phyloP scores from a whole-genome alignment of 2,888 invertebrate species.

The Unio delphinus region DNA sequence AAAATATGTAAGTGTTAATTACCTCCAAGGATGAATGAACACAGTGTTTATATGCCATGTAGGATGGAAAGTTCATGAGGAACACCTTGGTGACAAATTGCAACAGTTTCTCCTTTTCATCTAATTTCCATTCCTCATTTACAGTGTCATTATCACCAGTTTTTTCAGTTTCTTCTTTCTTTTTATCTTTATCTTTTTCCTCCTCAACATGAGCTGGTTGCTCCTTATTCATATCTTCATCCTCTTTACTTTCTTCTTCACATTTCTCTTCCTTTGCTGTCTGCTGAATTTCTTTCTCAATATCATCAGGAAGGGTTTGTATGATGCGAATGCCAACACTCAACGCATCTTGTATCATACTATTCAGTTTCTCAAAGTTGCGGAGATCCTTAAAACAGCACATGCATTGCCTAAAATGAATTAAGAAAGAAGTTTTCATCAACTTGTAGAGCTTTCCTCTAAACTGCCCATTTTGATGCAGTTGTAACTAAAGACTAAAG shows the following conservation, averaged over 20 bases:
- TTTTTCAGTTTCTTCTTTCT: slow-evolving; percentile 25
- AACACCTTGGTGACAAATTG: slow-evolving; percentile 90
- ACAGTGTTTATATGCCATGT: slow-evolving; percentile 85
- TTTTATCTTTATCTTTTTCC: slow-evolving; percentile 11
- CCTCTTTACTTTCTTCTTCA: slow-evolving; percentile 22
- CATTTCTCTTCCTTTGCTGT: slow-evolving; percentile 27
- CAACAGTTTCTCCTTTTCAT: slow-evolving; percentile 90
- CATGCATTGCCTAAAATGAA: slow-evolving; percentile 88
- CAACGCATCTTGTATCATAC: slow-evolving; percentile 89
- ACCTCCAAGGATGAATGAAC: slow-evolving; percentile 83
- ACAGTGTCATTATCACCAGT: slow-evolving; percentile 16
- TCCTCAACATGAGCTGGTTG: slow-evolving; percentile 32
- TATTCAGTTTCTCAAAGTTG: slow-evolving; percentile 92
- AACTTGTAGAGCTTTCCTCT: no score
- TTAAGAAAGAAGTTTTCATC: slow-evolving; percentile 13
- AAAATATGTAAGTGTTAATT: slow-evolving; percentile 11
- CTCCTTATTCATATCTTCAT: slow-evolving; percentile 31
- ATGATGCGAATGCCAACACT: slow-evolving; percentile 87
- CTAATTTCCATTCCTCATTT: slow-evolving; percentile 78
- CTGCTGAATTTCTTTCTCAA: slow-evolving; percentile 39
- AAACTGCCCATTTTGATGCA: no score
- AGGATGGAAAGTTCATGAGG: slow-evolving; percentile 85
- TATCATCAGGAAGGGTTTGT: slow-evolving; percentile 62
- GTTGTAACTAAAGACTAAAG: no score
- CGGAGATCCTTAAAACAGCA: slow-evolving; percentile 93